Evolutionary conservation across 1,140 invertebrate genomes (phyloP).

Genomic region (Zaprionus taronus): DNA sequence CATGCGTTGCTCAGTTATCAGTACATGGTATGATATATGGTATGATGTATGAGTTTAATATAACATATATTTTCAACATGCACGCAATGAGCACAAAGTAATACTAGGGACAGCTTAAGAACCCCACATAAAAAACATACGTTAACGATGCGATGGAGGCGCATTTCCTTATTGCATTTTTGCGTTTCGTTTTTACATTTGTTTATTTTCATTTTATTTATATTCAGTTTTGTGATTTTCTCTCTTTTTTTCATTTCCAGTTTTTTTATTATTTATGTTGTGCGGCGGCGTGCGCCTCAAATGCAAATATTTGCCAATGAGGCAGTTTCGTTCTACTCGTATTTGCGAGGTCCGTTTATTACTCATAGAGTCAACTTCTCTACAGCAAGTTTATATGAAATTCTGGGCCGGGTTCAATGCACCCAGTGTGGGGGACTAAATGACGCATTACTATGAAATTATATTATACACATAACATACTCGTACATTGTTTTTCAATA

Average conservation of each 20-base stretch:
- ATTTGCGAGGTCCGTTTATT: slow-evolving; percentile 46
- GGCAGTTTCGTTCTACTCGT: slow-evolving; percentile 48
- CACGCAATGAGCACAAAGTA: slow-evolving; percentile 6
- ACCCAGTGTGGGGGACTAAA: slow-evolving; percentile 4
- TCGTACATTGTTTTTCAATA: too few relatives aligned
- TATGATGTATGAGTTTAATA: background rate
- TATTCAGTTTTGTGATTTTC: slow-evolving; percentile 13
- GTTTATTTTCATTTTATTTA: slow-evolving; percentile 19
- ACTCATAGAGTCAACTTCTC: slow-evolving; percentile 58
- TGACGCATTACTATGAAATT: slow-evolving; percentile 38
- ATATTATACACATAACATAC: too few relatives aligned
- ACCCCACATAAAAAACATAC: background rate
- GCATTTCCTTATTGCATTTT: slow-evolving; percentile 71
- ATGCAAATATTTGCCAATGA: slow-evolving; percentile 74
- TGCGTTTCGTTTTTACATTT: slow-evolving; percentile 26
- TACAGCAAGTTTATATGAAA: slow-evolving; percentile 15
- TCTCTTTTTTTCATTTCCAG: slow-evolving; percentile 13
- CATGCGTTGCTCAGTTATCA: slow-evolving; percentile 2
- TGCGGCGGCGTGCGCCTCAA: slow-evolving; percentile 49
- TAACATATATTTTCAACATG: background rate
- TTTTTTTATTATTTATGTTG: slow-evolving; percentile 24
- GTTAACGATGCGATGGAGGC: background rate
- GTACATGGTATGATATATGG: background rate
- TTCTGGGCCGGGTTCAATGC: slow-evolving; percentile 44
- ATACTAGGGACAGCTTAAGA: slow-evolving; percentile 4